These are phyloP conservation scores for Cyprinella venusta DNA, from an alignment of 2,797 vertebrate genomes.

Conservation along the genomic window DNA sequence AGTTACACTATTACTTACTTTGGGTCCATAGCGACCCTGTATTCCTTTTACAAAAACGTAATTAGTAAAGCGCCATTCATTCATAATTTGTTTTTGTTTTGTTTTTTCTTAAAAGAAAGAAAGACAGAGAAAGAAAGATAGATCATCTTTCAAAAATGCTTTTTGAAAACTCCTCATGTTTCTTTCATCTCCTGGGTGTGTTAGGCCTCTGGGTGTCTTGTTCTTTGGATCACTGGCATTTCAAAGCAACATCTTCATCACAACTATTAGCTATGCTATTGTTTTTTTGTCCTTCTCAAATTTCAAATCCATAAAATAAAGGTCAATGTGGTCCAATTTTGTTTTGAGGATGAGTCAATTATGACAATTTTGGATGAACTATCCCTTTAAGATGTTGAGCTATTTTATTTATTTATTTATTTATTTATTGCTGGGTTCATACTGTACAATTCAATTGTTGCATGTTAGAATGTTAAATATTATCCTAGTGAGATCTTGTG, in stretches of 20 bases:
- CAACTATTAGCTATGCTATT: slow-evolving; percentile 16
- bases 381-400: too few species aligned
- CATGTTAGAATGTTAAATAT: neutral
- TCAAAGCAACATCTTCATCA: slow-evolving; percentile 17
- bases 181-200: slow-evolving; percentile 29
- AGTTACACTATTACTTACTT: neutral
- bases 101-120: neutral
- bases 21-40: neutral
- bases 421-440: slow-evolving; percentile 9
- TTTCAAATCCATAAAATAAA: slow-evolving; percentile 13
- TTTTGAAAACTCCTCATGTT: slow-evolving; percentile 46
- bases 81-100: neutral
- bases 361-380: too few species aligned
- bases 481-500: neutral
- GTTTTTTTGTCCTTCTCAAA: slow-evolving; percentile 18
- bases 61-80: neutral
- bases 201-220: slow-evolving; percentile 24
- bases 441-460: neutral
- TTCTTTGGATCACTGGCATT: slow-evolving; percentile 20
- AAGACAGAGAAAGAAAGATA: neutral
- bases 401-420: too few species aligned
- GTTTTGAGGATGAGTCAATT: too few species aligned
- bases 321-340: too few species aligned
- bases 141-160: slow-evolving; percentile 34
- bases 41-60: neutral